These are phyloP conservation scores for Chloroclysta siterata DNA, from an alignment of 2,888 invertebrate genomes.

Conservation along the genomic window DNA sequence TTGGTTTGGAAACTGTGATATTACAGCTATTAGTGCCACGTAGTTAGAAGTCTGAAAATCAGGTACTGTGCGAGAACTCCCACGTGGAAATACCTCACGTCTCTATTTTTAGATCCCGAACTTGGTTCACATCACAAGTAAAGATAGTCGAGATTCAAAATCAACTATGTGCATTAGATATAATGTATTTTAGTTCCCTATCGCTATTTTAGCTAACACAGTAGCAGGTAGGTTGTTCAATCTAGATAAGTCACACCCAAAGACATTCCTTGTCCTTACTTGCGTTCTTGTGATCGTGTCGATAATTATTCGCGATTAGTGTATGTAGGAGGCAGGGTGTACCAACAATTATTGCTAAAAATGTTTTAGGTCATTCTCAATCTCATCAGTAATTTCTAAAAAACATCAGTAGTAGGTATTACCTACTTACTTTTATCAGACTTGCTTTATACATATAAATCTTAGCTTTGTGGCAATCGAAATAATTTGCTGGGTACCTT, in stretches of 20 bases:
- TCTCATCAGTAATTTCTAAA: too few species aligned
- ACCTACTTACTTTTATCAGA: not conserved
- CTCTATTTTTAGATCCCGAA: conserved; percentile 81
- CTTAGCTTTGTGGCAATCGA: not conserved
- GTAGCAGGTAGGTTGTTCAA: not conserved
- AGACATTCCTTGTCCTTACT: not conserved
- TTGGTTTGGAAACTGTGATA: conserved; percentile 68
- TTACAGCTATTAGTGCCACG: conserved; percentile 70
- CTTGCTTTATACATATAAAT: not conserved
- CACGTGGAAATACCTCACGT: conserved; percentile 83
- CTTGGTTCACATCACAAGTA: conserved; percentile 74
- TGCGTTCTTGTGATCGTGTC: not conserved
- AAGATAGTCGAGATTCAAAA: conserved; percentile 63
- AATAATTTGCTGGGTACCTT: not conserved
- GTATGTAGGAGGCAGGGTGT: too few species aligned
- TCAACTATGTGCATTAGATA: conserved; percentile 25
- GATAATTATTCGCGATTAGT: not conserved
- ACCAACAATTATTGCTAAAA: too few species aligned
- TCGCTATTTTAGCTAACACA: not conserved
- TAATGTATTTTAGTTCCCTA: conserved; percentile 11
- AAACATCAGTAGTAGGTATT: too few species aligned
- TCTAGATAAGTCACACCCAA: not conserved
- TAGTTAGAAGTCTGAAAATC: conserved; percentile 64
- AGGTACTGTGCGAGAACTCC: conserved; percentile 79
- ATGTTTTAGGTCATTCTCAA: too few species aligned